Base-by-base conservation (phyloP, 2,888 invertebrate species). In the Prenolepis imparis region DNA sequence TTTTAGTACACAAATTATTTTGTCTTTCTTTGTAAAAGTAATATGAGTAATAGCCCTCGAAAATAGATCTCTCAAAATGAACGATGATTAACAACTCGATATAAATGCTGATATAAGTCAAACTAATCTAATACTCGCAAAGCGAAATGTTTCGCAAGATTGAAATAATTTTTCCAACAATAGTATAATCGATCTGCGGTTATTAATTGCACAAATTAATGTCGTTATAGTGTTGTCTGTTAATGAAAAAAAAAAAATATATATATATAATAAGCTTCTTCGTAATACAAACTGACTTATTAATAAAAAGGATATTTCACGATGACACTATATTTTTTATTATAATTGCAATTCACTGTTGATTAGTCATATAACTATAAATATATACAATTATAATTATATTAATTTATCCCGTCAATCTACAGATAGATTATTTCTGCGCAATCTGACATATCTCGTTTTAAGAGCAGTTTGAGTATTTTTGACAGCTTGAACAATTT, bases 401-500 rank as follows among this genome's bases (percentile, higher is more conserved):
- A 41, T 61, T 61, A 59, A 57, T 72, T 73, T 41, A 41, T 44
- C 44, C n/a, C n/a, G n/a, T n/a, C n/a, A n/a, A n/a, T n/a, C n/a
- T n/a, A n/a, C n/a, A n/a, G n/a, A n/a, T n/a, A n/a, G n/a, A n/a
- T n/a, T n/a, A n/a, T n/a, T 3, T 55, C 3, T n/a, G 11, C 21
- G 11, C 5, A 55, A 2, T n/a, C 21, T 57, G 57, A 57, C 21
- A 1, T 66, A 39, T 39, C 6, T 32, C 12, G 32, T 36, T 52
- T 72, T 61, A 78, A 44, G 9, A 44, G 39, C 52, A 9, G 9
- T 36, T 61, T 3, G n/a, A 68, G 11, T 24, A 67, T 70, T n/a
- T 68, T 44, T 18, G 72, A 78, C 41, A 70, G 32, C 32, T 70
- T 70, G 32, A 59, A 72, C 44, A 78, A 36, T 72, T 72, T 80